Evolutionary conservation across 2,888 invertebrate genomes (phyloP).

Genomic region (Amphipoea oculea): DNA sequence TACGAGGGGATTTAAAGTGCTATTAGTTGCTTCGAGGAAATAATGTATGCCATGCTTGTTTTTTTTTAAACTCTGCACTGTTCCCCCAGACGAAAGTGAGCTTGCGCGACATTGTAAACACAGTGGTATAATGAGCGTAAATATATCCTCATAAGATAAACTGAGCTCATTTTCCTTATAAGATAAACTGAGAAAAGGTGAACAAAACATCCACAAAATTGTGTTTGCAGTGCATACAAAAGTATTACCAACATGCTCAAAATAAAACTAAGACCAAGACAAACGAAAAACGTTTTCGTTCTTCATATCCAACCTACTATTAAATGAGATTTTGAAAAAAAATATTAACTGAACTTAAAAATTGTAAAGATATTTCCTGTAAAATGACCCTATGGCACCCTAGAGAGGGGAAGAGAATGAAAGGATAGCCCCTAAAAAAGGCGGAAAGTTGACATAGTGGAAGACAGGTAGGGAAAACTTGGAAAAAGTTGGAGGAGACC

Average conservation of each 20-base stretch:
- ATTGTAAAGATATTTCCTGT: neutral
- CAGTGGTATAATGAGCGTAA: neutral
- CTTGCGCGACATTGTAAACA: neutral
- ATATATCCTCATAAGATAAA: constrained; percentile 1
- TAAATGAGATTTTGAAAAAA: neutral
- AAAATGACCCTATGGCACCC: neutral
- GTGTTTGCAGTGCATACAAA: neutral
- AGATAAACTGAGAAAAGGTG: neutral
- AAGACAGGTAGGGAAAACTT: neutral
- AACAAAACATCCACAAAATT: constrained; percentile 1
- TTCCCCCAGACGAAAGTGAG: constrained; percentile 6
- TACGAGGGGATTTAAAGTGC: constrained; percentile 15
- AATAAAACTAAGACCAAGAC: constrained; percentile 3
- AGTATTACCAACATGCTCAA: neutral
- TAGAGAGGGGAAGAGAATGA: neutral
- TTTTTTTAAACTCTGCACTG: neutral
- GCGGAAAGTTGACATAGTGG: neutral
- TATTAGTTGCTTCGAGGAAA: constrained; percentile 24
- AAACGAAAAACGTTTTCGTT: neutral
- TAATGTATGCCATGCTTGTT: constrained; percentile 22
- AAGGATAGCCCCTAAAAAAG: neutral
- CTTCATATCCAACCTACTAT: neutral
- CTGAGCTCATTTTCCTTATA: neutral
- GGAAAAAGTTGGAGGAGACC: neutral
- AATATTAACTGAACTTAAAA: too few relatives aligned